phyloP scores from a whole-genome alignment of 2,888 invertebrate species.

The Pantelozetes paolii region DNA sequence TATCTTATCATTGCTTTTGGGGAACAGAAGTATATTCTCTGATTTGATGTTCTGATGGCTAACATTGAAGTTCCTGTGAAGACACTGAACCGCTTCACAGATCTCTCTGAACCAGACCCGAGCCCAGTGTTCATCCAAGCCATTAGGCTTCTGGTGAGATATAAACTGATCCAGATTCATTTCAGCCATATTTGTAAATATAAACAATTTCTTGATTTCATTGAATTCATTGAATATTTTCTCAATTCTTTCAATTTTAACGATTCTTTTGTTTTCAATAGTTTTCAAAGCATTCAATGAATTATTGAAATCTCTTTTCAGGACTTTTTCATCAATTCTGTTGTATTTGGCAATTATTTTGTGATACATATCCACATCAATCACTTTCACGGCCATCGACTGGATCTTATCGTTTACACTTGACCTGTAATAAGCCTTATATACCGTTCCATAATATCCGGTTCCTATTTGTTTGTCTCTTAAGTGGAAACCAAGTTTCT shows the following conservation, averaged over 20 bases:
- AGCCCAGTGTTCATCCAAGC: not conserved
- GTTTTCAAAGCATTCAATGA: not conserved
- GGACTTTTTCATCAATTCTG: not conserved
- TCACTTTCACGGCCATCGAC: not conserved
- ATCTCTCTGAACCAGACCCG: conserved; percentile 7
- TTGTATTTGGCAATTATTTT: not conserved
- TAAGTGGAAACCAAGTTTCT: not conserved
- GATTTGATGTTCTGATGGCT: conserved; percentile 1
- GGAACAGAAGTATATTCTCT: not conserved
- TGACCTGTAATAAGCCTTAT: conserved; percentile 3
- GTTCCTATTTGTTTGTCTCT: not conserved
- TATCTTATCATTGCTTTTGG: not conserved
- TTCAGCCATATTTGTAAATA: not conserved
- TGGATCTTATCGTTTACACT: not conserved
- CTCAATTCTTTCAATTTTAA: not conserved
- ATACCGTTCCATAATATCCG: not conserved
- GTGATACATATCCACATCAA: not conserved
- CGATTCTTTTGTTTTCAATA: not conserved
- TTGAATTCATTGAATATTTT: not conserved
- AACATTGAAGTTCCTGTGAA: not conserved
- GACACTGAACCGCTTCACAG: conserved; percentile 14
- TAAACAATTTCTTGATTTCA: not conserved
- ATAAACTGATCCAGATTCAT: not conserved
- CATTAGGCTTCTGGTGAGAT: not conserved
- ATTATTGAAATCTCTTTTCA: not conserved